phyloP scores from a whole-genome alignment of 92 coral and sea anemone genomes.

The Blastomussa wellsi region DNA sequence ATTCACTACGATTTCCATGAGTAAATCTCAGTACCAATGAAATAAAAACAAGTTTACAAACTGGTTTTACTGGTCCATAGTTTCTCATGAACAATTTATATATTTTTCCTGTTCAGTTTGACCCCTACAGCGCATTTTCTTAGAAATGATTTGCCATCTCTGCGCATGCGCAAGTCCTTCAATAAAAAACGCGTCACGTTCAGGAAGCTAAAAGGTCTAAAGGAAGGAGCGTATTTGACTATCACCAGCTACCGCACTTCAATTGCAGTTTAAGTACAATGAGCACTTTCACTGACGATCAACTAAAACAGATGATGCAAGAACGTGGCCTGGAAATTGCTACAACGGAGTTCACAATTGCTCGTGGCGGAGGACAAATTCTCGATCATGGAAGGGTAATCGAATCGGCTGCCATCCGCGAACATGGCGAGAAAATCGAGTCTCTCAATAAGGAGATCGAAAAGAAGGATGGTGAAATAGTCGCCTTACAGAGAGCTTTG shows the following conservation, averaged over 20 bases:
- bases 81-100: neutral
- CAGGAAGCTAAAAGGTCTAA: neutral
- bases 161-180: neutral
- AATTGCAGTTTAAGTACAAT: neutral
- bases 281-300: neutral
- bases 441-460: neutral
- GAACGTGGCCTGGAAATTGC: neutral
- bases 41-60: too few relatives aligned
- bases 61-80: too few relatives aligned
- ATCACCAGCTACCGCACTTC: neutral
- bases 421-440: constrained; percentile 10
- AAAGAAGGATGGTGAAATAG: constrained; percentile 3
- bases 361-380: neutral
- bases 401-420: neutral
- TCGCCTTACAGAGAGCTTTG: neutral
- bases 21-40: too few relatives aligned
- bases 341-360: neutral
- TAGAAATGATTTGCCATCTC: neutral
- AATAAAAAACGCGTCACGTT: neutral
- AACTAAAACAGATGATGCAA: neutral
- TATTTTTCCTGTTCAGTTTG: neutral
- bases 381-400: neutral
- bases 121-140: neutral
- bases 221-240: neutral
- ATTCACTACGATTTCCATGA: too few relatives aligned